These are phyloP conservation scores for Schizopygopsis pylzovi DNA, from an alignment of 2,797 vertebrate species.

Conservation along the genomic window DNA sequence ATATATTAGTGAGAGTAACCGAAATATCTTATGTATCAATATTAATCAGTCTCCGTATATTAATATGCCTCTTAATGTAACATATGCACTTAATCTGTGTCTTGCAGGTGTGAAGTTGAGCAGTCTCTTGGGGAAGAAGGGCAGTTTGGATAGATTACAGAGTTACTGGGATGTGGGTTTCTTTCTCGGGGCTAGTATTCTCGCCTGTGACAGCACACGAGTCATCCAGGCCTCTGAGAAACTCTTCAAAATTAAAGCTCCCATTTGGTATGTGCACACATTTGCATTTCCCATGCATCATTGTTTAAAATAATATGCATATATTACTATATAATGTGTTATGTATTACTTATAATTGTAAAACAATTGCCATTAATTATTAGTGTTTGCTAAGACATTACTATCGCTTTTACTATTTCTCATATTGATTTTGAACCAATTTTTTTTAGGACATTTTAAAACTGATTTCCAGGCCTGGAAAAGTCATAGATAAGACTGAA, in stretches of 20 bases:
- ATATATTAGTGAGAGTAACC: background rate
- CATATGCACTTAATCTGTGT: background rate
- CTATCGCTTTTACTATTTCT: background rate
- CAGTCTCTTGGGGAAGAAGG: conserved; percentile 95
- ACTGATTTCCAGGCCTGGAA: background rate
- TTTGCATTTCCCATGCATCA: background rate
- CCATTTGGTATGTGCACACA: conserved; percentile 85
- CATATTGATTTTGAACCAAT: background rate
- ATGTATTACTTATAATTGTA: background rate
- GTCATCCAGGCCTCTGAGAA: conserved; percentile 97
- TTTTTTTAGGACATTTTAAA: background rate
- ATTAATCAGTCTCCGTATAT: background rate
- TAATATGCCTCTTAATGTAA: background rate
- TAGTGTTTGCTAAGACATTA: background rate
- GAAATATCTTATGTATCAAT: background rate
- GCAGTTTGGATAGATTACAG: conserved; percentile 96
- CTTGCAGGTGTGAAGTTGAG: conserved; percentile 95
- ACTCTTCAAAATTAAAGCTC: conserved; percentile 96
- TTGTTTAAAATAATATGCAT: background rate
- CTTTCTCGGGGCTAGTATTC: conserved; percentile 94
- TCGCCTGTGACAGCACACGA: conserved; percentile 92
- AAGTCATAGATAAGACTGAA: background rate
- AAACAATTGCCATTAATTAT: background rate
- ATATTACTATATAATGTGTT: background rate
- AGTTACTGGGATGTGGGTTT: conserved; percentile 99